phyloP scores from a whole-genome alignment of 2,797 vertebrate species.

The Epinephelus coioides region DNA sequence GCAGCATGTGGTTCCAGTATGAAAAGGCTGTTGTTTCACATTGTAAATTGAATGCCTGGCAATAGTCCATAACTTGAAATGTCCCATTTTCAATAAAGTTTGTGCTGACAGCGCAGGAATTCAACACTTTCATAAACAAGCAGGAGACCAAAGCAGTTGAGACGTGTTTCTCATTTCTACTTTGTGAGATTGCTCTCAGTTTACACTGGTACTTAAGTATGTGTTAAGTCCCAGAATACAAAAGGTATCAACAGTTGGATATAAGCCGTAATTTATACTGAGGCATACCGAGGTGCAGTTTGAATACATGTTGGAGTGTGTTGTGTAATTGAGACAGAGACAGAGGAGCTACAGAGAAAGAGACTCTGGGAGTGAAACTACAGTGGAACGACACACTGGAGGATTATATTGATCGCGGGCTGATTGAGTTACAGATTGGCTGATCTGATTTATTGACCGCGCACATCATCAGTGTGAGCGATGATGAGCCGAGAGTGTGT shows the following conservation, averaged over 20 bases:
- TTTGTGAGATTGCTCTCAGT: not conserved
- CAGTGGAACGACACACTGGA: constrained; percentile 17
- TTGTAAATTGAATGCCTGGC: not conserved
- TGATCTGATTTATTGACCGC: constrained; percentile 58
- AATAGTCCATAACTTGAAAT: not conserved
- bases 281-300: not conserved
- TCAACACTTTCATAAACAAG: not conserved
- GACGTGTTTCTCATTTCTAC: not conserved
- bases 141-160: not conserved
- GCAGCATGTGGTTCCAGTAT: not conserved
- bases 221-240: not conserved
- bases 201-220: not conserved
- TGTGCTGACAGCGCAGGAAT: not conserved
- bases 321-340: constrained; percentile 12
- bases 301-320: constrained; percentile 22
- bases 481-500: constrained; percentile 31
- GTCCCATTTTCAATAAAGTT: not conserved
- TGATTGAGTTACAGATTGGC: constrained; percentile 68
- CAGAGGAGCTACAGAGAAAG: constrained; percentile 11
- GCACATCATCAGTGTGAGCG: constrained; percentile 46
- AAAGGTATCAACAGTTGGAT: not conserved
- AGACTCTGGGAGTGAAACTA: not conserved
- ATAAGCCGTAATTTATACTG: not conserved
- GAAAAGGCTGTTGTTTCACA: not conserved
- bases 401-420: constrained; percentile 52